Evolutionary conservation across 2,888 invertebrate species (phyloP).

Genomic region (Hylaea fasciaria): DNA sequence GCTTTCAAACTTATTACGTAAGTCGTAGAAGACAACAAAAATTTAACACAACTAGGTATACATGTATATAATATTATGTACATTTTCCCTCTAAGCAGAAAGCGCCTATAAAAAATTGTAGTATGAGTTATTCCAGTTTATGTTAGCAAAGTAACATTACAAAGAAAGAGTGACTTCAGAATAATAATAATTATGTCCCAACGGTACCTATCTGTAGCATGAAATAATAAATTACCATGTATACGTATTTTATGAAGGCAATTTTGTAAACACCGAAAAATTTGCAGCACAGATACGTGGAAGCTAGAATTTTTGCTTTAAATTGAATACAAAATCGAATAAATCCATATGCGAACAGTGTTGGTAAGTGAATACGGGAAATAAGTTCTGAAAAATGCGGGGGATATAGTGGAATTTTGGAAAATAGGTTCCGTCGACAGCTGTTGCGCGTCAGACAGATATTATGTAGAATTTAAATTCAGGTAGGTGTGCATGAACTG

Average conservation of each 20-base stretch:
- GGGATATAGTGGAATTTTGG: constrained; percentile 54
- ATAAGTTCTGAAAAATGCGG: constrained; percentile 54
- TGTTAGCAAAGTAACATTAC: too few species aligned
- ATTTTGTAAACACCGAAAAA: constrained; percentile 10
- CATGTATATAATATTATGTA: background rate
- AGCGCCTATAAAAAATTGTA: too few species aligned
- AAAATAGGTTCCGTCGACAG: constrained; percentile 65
- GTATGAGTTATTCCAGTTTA: too few species aligned
- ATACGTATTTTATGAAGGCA: background rate
- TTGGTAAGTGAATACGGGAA: constrained; percentile 47
- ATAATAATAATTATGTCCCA: too few species aligned
- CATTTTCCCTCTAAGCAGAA: too few species aligned
- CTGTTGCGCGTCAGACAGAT: constrained; percentile 56
- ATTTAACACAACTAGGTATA: background rate
- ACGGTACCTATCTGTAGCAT: too few species aligned
- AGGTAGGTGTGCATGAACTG: constrained; percentile 13
- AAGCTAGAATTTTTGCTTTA: constrained; percentile 19
- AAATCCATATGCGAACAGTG: constrained; percentile 36
- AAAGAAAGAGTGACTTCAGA: too few species aligned
- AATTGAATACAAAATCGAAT: constrained; percentile 35
- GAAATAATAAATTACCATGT: background rate
- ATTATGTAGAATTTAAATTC: constrained; percentile 60
- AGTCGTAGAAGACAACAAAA: background rate
- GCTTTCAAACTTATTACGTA: constrained; percentile 9
- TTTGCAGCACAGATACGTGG: background rate